These are phyloP conservation scores for Sicus ferrugineus DNA, from an alignment of 2,888 invertebrate genomes.

Conservation along the genomic window DNA sequence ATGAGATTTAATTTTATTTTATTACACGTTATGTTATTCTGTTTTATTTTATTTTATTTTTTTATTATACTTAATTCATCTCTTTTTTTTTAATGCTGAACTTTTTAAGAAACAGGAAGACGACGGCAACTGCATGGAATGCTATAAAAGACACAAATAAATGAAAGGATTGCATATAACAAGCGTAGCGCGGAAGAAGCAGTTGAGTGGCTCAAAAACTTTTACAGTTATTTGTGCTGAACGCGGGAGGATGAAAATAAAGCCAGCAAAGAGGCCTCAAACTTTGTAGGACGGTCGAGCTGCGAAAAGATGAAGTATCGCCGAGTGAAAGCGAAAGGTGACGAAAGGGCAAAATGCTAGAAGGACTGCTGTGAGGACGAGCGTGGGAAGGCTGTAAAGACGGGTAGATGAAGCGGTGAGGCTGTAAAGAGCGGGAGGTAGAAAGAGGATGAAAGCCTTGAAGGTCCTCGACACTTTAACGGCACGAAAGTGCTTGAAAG, in stretches of 20 bases:
- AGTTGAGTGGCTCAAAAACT: constrained; percentile 16
- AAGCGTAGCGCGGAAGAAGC: not conserved
- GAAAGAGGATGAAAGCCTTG: not conserved
- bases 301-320: not conserved
- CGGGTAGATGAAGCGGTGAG: not conserved
- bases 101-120: not conserved
- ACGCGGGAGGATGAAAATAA: too few species aligned
- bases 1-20: too few species aligned
- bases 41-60: too few species aligned
- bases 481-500: too few species aligned
- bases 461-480: not conserved
- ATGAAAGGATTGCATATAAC: not conserved
- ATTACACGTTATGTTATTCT: too few species aligned
- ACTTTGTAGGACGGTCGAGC: not conserved
- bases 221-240: constrained; percentile 10
- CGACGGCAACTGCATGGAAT: not conserved
- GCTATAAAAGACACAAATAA: not conserved
- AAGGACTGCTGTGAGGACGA: not conserved
- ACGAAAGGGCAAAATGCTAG: not conserved
- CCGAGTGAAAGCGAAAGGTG: not conserved
- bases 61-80: too few species aligned
- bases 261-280: constrained; percentile 2
- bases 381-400: too few species aligned
- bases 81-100: too few species aligned
- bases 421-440: not conserved